A percentile compares a stretch with the other conserved stretches of the same genome.
Conservation (phyloP, 1,140 invertebrate species). For the Aphis gossypii region DNA sequence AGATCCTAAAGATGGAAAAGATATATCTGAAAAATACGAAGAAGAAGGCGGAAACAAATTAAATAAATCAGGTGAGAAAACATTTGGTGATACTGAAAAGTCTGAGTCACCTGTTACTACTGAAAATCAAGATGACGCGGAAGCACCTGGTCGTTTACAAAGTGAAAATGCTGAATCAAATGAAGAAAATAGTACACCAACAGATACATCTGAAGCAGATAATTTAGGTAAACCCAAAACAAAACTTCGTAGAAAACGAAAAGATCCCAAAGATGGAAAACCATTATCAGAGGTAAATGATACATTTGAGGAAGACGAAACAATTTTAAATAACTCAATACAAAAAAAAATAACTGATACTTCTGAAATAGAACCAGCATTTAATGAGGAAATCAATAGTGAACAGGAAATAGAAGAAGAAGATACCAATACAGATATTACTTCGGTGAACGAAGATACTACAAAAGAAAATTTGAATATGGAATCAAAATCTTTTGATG, state of each 20-base stretch:
- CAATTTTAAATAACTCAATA: no score
- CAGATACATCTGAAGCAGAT: no score
- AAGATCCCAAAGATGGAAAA: no score
- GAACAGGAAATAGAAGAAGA: background rate
- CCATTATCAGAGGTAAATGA: background rate
- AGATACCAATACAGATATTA: no score
- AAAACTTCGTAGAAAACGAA: background rate
- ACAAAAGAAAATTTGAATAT: background rate
- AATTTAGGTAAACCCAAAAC: no score
- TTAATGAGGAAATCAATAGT: background rate
- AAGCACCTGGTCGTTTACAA: no score
- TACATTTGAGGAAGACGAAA: background rate
- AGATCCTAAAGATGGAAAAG: no score
- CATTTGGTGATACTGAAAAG: background rate
- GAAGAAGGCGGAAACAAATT: background rate
- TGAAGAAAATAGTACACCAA: no score
- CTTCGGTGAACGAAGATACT: background rate
- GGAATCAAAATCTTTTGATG: no score
- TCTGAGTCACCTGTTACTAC: no score
- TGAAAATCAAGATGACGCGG: background rate
- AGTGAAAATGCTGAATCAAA: no score
- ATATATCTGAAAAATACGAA: background rate
- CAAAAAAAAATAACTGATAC: background rate
- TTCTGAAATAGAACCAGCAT: background rate
- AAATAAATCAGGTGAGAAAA: background rate